Evolutionary conservation across 2,888 invertebrate species (phyloP), one percentile per base, ranked within the genome.

Genomic region (Griposia aprilina): DNA sequence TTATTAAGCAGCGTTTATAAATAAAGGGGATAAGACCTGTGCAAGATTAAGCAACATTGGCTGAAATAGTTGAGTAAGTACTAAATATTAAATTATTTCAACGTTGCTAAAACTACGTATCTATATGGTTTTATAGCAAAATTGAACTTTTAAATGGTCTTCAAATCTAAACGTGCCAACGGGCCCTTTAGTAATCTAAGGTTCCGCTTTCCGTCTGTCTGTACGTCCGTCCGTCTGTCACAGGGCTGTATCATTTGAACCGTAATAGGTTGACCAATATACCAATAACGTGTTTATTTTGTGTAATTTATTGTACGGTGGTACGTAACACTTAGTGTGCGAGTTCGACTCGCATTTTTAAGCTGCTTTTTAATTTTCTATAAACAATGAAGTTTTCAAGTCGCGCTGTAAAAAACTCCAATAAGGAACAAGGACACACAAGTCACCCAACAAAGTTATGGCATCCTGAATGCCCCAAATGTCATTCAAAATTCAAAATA

Each of bases 401-500:
- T 36, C 17, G 11, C n/a, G 30, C 20, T 15, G 50, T 75, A 50
- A 8, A 20, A 66, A 81, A 11, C 5, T 30, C 6, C 15, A 77
- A 52, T 26, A 60, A 5, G 50, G 30, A 80, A 57, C 59, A 78
- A 80, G 55, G 81, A 50, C 71, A 83, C 17, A 45, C 15, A 45
- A 57, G 78, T 84, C 81, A 82, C 55, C 69, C 45, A 30, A 15
- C n/a, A 85, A 85, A 81, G 74, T 81, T 41, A 62, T 48, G 15
- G 26, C 81, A 81, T 74, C 50, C 77, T 85, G 6, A 50, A 74
- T 77, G 85, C 67, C 76, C 74, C 67, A 41, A 80, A 85, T 63
- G 80, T 82, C 80, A 85, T 88, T 87, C 71, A 69, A 71, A 68
- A 86, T 87, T 85, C 26, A 84, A 85, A 87, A 78, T 82, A 87